Evolutionary conservation across 2,888 invertebrate species (phyloP).

Genomic region (Electrophaes corylata): DNA sequence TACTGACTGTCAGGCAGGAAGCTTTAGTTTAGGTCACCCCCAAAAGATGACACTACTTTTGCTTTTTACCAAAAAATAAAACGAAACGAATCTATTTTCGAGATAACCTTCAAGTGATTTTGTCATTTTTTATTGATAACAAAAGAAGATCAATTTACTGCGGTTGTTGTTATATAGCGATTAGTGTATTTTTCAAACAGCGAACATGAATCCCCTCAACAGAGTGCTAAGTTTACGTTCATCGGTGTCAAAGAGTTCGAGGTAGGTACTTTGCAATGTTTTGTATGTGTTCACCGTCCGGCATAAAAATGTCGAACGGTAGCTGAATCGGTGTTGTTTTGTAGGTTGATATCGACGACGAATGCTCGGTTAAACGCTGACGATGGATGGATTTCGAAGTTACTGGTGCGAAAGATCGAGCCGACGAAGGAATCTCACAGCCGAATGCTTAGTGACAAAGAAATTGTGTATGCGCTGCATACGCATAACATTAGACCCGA

Average conservation of each 20-base stretch:
- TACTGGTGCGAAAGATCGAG: slow-evolving; percentile 95
- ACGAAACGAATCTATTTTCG: slow-evolving; percentile 59
- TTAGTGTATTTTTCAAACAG: slow-evolving; percentile 40
- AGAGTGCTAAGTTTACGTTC: slow-evolving; percentile 65
- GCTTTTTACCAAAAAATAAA: slow-evolving; percentile 44
- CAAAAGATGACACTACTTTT: slow-evolving; percentile 63
- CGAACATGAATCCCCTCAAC: slow-evolving; percentile 72
- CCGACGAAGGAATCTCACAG: slow-evolving; percentile 98
- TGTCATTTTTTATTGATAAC: slow-evolving; percentile 79
- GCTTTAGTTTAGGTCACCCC: slow-evolving; percentile 45
- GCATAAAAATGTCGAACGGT: slow-evolving; percentile 53
- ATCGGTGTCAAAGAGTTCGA: slow-evolving; percentile 66
- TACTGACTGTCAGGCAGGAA: slow-evolving; percentile 18
- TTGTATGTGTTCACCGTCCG: slow-evolving; percentile 43
- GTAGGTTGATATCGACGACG: slow-evolving; percentile 72
- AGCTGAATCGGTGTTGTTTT: slow-evolving; percentile 49
- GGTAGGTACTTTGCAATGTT: slow-evolving; percentile 66
- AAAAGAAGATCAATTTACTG: slow-evolving; percentile 54
- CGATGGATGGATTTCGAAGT: slow-evolving; percentile 95
- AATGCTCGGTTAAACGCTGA: slow-evolving; percentile 69
- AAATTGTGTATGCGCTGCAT: slow-evolving; percentile 96
- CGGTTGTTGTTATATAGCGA: slow-evolving; percentile 46
- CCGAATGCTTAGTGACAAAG: slow-evolving; percentile 97
- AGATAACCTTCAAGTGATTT: slow-evolving; percentile 83
- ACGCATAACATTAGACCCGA: slow-evolving; percentile 98